Evolutionary conservation across 2,888 invertebrate species (phyloP), one percentile per base, ranked within the genome.

Genomic region (Dorcus parallelipipedus): DNA sequence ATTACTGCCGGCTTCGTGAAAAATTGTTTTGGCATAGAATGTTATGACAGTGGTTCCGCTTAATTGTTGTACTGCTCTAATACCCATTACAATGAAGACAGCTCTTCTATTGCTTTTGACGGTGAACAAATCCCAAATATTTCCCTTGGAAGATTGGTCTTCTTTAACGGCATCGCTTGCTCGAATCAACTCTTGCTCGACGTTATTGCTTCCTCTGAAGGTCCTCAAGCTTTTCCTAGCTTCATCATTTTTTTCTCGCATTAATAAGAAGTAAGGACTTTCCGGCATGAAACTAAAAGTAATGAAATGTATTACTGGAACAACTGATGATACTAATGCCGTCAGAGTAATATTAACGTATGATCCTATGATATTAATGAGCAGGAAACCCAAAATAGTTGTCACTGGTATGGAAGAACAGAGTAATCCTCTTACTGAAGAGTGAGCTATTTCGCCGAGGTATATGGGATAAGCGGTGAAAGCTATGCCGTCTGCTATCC

Each of bases 1-100:
- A 38, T 76, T 67, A 58, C 76, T 77, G 9, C 73, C 73, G 0
- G 76, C 68, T 47, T 79, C 78, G 9, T 79, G 66, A 26, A 82
- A 76, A 8, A 82, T 75, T 0, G 79, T 79, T 62, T 86, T 84
- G 2, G 85, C 83, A 68, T 86, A 86, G 6, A 86, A 83, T 0
- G 85, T 82, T 2, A 87, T 81, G 0, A 85, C 85, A 33, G 84
- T 85, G 52, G 84, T 83, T 2, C 87, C 87, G 65, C 84, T 84
- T 26, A 86, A 68, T 60, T 78, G 77, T 58, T 84, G 84, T 20
- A 83, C 77, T 3, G 80, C 72, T 72, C 83, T 78, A 7, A 89
- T 76, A 9, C 84, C 83, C 23, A 87, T 73, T 38, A 84, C 82
- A 53, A 89, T 83, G 66, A 83, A 78, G 66, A 88, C 76, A 1